phyloP scores from a whole-genome alignment of 2,888 invertebrate species.

The Zootermopsis nevadensis region DNA sequence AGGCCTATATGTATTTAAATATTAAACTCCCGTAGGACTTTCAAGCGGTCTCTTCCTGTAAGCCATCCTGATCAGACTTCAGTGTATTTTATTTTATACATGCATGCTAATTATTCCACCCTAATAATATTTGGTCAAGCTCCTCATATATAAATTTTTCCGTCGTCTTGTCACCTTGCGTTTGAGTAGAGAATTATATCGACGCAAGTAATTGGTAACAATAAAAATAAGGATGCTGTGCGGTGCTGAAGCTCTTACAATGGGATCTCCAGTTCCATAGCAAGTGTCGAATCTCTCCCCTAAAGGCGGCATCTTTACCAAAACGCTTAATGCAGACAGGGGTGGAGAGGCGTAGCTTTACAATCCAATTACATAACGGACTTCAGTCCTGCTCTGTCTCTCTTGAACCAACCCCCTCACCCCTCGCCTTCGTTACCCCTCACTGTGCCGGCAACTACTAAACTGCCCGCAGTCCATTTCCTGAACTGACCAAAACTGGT shows the following conservation, averaged over 20 bases:
- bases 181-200: background rate
- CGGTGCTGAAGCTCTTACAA: background rate
- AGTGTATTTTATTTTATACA: too few species aligned
- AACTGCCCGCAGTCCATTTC: constrained; percentile 42
- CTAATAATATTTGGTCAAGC: too few species aligned
- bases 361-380: constrained; percentile 50
- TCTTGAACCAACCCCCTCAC: constrained; percentile 22
- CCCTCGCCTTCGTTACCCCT: constrained; percentile 21
- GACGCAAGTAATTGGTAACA: too few species aligned
- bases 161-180: too few species aligned
- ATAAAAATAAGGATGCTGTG: background rate
- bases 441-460: constrained; percentile 19
- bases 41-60: too few species aligned
- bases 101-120: too few species aligned
- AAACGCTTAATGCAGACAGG: constrained; percentile 39
- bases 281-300: constrained; percentile 21
- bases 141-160: too few species aligned
- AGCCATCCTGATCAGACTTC: too few species aligned
- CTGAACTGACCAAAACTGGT: constrained; percentile 41
- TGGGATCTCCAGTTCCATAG: background rate
- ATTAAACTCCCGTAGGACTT: too few species aligned
- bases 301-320: constrained; percentile 33
- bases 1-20: too few species aligned
- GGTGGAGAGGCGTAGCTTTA: constrained; percentile 40
- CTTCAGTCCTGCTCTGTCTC: constrained; percentile 40